A percentile compares a stretch with the other conserved stretches of the same genome.
These are phyloP conservation scores for Polydrusus cervinus DNA, from an alignment of 2,888 invertebrate genomes.

Conservation along the genomic window DNA sequence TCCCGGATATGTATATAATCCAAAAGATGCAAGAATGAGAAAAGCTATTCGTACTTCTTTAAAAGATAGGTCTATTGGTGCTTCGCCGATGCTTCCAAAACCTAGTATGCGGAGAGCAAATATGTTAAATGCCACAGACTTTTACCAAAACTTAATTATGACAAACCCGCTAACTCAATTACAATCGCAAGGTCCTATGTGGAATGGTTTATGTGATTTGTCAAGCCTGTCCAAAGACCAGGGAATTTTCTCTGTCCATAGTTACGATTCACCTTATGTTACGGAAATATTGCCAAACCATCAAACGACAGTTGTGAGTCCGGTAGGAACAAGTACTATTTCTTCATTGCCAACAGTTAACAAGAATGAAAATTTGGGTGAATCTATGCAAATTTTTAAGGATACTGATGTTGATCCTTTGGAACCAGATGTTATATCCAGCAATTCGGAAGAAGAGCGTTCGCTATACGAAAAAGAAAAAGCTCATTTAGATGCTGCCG, in stretches of 20 bases:
- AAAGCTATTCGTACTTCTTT: constrained; percentile 75
- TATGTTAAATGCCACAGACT: constrained; percentile 54
- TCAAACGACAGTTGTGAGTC: too few species aligned
- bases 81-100: constrained; percentile 74
- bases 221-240: constrained; percentile 8
- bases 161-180: constrained; percentile 19
- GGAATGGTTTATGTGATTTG: constrained; percentile 36
- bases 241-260: constrained; percentile 4
- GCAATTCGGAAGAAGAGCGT: constrained; percentile 41
- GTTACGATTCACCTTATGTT: constrained; percentile 7
- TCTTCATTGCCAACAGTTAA: neutral
- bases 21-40: constrained; percentile 77
- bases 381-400: constrained; percentile 4
- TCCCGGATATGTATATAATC: constrained; percentile 79
- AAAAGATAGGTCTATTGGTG: constrained; percentile 71
- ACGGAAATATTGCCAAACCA: constrained; percentile 9
- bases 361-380: neutral
- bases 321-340: neutral
- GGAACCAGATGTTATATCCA: constrained; percentile 26
- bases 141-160: constrained; percentile 33
- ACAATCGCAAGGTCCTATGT: constrained; percentile 30
- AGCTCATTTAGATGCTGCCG: constrained; percentile 36
- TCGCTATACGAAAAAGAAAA: constrained; percentile 45
- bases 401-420: neutral
- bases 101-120: constrained; percentile 72